phyloP scores from a whole-genome alignment of 23 tunicate species.

The Halocynthia aurantium region DNA sequence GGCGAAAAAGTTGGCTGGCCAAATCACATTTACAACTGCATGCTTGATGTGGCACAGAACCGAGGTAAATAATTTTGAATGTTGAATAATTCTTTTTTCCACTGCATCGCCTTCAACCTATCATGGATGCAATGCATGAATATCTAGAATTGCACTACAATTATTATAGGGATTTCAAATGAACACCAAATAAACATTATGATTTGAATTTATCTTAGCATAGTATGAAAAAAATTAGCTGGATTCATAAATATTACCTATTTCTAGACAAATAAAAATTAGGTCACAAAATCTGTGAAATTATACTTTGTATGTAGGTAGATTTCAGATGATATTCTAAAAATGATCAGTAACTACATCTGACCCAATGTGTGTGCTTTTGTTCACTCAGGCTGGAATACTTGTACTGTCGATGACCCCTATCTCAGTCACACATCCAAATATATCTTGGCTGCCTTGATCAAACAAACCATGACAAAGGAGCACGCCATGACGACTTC shows the following conservation, averaged over 20 bases:
- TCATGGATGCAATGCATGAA: too few relatives aligned
- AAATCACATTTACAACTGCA: slow-evolving; percentile 70
- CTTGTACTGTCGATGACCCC: slow-evolving; percentile 33
- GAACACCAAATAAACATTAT: too few relatives aligned
- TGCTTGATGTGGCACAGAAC: slow-evolving; percentile 73
- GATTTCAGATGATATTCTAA: too few relatives aligned
- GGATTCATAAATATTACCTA: too few relatives aligned
- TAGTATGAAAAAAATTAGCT: too few relatives aligned
- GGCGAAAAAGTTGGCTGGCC: slow-evolving; percentile 33
- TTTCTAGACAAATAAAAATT: too few relatives aligned
- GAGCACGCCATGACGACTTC: slow-evolving; percentile 23
- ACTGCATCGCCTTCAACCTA: background rate
- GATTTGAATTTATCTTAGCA: too few relatives aligned
- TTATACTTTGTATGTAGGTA: too few relatives aligned
- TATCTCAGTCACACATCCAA: slow-evolving; percentile 35
- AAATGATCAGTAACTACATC: too few relatives aligned
- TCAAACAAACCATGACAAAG: slow-evolving; percentile 57
- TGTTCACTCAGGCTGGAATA: slow-evolving; percentile 8
- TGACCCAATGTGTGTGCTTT: background rate
- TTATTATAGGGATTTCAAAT: too few relatives aligned
- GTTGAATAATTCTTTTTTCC: background rate
- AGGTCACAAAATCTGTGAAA: too few relatives aligned
- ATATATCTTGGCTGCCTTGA: slow-evolving; percentile 56
- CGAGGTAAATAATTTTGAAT: slow-evolving; percentile 45
- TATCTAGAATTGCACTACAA: too few relatives aligned